Conservation (phyloP, 2,113 vertebrate genomes). For the Merops nubicus region DNA sequence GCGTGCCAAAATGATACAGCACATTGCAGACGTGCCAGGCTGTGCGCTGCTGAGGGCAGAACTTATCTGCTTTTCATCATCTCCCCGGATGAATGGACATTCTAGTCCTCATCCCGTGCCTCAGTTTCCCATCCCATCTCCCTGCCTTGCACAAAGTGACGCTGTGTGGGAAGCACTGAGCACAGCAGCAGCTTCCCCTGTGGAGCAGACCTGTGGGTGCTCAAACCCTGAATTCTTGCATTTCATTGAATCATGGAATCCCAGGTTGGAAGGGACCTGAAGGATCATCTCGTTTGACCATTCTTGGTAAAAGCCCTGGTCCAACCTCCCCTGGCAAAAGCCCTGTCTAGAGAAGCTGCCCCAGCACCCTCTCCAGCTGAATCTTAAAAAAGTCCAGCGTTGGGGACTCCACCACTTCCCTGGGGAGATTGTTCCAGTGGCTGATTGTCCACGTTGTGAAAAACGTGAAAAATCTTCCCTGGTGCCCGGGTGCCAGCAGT, state of each 20-base stretch:
- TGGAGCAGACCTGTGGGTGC: neutral
- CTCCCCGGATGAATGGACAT: neutral
- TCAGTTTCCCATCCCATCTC: neutral
- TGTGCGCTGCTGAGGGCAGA: accelerated
- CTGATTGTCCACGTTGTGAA: too few relatives aligned
- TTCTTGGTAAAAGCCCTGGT: too few relatives aligned
- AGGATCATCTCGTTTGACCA: neutral
- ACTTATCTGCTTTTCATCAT: neutral
- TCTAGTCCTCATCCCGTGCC: neutral
- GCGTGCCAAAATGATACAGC: accelerated
- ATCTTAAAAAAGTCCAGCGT: neutral
- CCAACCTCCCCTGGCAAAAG: neutral
- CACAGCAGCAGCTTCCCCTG: accelerated
- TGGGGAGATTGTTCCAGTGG: neutral
- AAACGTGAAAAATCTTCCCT: neutral
- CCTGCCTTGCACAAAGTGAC: neutral
- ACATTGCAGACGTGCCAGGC: accelerated
- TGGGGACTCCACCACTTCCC: neutral
- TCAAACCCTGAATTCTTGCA: neutral
- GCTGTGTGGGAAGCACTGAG: neutral
- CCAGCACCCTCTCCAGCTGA: neutral
- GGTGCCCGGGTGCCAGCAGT: accelerated
- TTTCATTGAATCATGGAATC: neutral
- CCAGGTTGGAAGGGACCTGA: neutral
- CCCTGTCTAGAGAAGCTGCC: neutral